Conservation (phyloP, 2,888 invertebrate species). For the Chouioia cunea region DNA sequence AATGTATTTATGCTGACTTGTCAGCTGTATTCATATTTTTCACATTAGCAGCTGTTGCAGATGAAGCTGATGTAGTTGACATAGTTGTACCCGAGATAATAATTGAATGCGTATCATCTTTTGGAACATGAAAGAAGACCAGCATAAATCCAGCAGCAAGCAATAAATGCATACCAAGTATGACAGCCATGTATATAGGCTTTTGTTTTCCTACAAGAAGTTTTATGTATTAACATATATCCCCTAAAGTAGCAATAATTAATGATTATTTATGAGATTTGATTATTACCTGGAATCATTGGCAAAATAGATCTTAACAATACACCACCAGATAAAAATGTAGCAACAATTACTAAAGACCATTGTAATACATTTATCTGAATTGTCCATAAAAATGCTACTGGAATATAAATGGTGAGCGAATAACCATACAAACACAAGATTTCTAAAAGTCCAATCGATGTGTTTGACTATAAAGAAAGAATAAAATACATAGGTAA, state of each 20-base stretch:
- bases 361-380: slow-evolving; percentile 87
- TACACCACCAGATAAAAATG: slow-evolving; percentile 87
- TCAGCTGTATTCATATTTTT: slow-evolving; percentile 15
- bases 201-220: slow-evolving; percentile 71
- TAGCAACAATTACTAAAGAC: slow-evolving; percentile 85
- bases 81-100: slow-evolving; percentile 1
- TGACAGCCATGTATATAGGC: slow-evolving; percentile 75
- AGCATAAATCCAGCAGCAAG: slow-evolving; percentile 90
- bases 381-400: slow-evolving; percentile 93
- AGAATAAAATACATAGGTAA: neutral
- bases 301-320: slow-evolving; percentile 87
- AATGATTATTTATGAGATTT: too few species aligned
- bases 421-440: slow-evolving; percentile 97
- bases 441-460: slow-evolving; percentile 83
- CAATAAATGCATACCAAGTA: slow-evolving; percentile 83
- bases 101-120: slow-evolving; percentile 17
- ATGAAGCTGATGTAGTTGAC: slow-evolving; percentile 2
- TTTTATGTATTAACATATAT: neutral
- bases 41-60: neutral
- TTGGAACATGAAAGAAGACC: slow-evolving; percentile 80
- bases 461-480: slow-evolving; percentile 30
- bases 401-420: slow-evolving; percentile 92
- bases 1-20: slow-evolving; percentile 23
- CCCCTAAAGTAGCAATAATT: neutral
- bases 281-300: slow-evolving; percentile 71